Evolutionary conservation across 2,113 vertebrate genomes (phyloP), one percentile per base, ranked within the genome.

Genomic region (Alectura lathami): DNA sequence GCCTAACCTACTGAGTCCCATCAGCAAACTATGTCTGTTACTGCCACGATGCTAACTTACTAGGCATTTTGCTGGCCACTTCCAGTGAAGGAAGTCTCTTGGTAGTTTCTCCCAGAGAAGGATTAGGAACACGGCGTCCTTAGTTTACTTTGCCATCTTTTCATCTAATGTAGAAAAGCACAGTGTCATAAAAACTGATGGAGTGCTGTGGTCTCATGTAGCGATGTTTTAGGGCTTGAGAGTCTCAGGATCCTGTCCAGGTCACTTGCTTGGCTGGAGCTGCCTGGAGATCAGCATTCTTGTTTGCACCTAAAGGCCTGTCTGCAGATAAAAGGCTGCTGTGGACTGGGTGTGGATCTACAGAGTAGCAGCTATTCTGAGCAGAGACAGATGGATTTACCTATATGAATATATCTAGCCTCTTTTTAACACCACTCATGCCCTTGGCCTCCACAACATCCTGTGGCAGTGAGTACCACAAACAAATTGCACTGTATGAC

Each of bases 141-240:
- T 9, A 50, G 6, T n/a, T 80, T 67, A 51, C 42, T 73, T 80
- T 62, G 30, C 32, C 30, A 67, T 42, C 11, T 4, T 22, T 75
- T 76, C 36, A 22, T 17, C 23, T 40, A 13, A 20, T 0, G 1
- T 6, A 23, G 21, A 16, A n/a, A 12, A 27, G 12, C 15, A 17
- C 9, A 4, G 9, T 4, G 24, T 40, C n/a, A 13, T 34, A 13
- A 42, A 22, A 27, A 47, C 69, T 16, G 74, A 67, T 17, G 43
- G 20, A 60, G 73, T 11, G 34, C 34, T 21, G 42, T 2, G 1
- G 22, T 16, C 23, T 29, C 0, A 0, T 7, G 9, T 3, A 4
- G 15, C 5, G 27, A 43, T 30, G 24, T 13, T 0, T 0, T 10
- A 6, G 23, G 0, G 0, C 38, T 17, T 4, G 17, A 40, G 27